Evolutionary conservation across 1,140 invertebrate species (phyloP), one percentile per base, ranked within the genome.

Genomic region (Neodiprion lecontei): DNA sequence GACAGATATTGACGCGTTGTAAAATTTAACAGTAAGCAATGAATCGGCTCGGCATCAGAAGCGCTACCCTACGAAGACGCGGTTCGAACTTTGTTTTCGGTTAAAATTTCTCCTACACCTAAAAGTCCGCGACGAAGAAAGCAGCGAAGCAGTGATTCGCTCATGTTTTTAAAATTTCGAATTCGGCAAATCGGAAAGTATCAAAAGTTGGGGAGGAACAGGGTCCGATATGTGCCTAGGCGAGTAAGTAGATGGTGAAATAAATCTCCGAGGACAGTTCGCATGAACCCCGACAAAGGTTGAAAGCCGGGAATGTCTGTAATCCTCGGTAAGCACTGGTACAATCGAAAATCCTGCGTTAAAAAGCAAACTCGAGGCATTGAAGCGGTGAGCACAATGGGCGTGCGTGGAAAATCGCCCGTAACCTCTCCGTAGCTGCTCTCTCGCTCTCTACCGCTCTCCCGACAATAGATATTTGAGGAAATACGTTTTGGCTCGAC

Each of bases 311-410:
- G 53, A 61, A 61, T 61, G 53, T 61, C 53, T 61, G 53, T 61
- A 61, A 61, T 61, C 53, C 53, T 61, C 53, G n/a, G 11, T 61
- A 61, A 61, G 53, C 53, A 61, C 11, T 61, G 53, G 11, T 61
- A 61, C 53, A 61, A 61, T 61, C 8, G 53, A 61, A 61, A 61
- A 61, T 61, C 53, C 53, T 61, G 53, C 53, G 53, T 61, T 61
- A 61, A 61, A 61, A 61, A 61, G 53, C 53, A 61, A 61, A 61
- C 53, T 61, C 53, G 53, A 61, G 53, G 53, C n/a, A 61, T 61
- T 61, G 53, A 61, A 61, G 53, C 53, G 53, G 11, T 61, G 53
- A 17, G 11, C n/a, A 61, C 53, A 61, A 61, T 61, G 53, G 53
- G 53, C 53, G 53, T 61, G 53, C 53, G 53, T 61, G 53, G 53